A percentile compares a stretch with the other conserved stretches of the same genome.
Evolutionary conservation across 2,888 invertebrate species (phyloP).

Genomic region (Protula sp.): DNA sequence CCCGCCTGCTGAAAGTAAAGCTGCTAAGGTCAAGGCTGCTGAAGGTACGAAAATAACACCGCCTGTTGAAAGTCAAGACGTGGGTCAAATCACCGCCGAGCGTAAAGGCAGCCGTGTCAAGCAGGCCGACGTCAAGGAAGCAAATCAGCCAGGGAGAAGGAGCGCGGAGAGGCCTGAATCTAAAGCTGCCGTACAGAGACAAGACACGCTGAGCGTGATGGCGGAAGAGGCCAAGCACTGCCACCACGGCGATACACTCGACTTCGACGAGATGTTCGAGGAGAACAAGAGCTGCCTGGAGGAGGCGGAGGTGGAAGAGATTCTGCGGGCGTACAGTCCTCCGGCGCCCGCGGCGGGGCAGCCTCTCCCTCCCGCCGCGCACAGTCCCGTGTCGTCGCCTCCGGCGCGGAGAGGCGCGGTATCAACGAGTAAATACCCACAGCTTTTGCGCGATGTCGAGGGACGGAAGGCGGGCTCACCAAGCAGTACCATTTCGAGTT

Average conservation of each 20-base stretch:
- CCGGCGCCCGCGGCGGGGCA: background rate
- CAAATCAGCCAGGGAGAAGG: no score
- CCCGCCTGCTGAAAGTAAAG: no score
- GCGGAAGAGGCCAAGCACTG: background rate
- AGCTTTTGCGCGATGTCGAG: background rate
- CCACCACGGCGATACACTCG: constrained; percentile 1
- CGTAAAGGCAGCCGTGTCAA: no score
- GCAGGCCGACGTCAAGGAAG: no score
- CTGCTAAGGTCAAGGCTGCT: no score
- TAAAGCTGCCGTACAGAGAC: no score
- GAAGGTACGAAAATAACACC: no score
- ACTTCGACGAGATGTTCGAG: constrained; percentile 6
- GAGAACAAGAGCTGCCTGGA: background rate
- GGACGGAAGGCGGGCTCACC: background rate
- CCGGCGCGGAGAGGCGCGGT: background rate
- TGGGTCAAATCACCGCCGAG: no score
- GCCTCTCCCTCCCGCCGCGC: background rate
- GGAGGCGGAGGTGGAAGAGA: background rate
- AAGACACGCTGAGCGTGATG: background rate
- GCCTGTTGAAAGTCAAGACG: no score
- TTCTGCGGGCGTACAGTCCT: background rate
- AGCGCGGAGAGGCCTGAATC: no score
- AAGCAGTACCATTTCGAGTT: no score
- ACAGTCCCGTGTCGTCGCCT: background rate
- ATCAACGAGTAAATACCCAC: background rate